A percentile compares a stretch with the other conserved stretches of the same genome.
Conservation (phyloP, 2,113 vertebrate species). For the Formicarius rufipectus region DNA sequence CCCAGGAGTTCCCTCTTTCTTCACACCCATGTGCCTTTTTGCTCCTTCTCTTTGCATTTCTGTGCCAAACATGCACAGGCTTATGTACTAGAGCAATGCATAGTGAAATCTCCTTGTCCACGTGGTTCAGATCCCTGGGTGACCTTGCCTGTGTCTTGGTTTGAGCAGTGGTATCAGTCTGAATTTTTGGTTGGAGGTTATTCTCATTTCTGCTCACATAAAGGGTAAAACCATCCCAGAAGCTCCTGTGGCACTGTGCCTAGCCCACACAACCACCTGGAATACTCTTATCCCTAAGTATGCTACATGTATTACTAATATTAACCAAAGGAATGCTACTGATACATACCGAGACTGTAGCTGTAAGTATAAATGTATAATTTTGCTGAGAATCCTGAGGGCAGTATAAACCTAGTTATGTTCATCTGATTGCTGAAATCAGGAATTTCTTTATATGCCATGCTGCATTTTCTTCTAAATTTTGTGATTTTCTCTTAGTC, state of each 20-base stretch:
- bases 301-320: neutral
- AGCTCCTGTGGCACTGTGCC: neutral
- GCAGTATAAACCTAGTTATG: fast-evolving
- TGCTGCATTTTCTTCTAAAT: neutral
- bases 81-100: fast-evolving
- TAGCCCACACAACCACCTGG: neutral
- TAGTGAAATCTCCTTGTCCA: neutral
- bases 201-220: neutral
- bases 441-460: neutral
- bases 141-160: neutral
- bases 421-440: neutral
- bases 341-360: neutral
- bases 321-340: neutral
- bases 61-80: neutral
- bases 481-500: neutral
- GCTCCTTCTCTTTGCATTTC: neutral
- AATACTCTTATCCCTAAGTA: neutral
- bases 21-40: neutral
- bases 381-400: neutral
- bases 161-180: neutral
- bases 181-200: neutral
- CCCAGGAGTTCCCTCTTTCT: neutral
- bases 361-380: neutral
- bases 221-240: neutral
- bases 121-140: neutral